Evolutionary conservation across 1,140 invertebrate species (phyloP), one percentile per base, ranked within the genome.

Genomic region (Rhagoletis pomonella): DNA sequence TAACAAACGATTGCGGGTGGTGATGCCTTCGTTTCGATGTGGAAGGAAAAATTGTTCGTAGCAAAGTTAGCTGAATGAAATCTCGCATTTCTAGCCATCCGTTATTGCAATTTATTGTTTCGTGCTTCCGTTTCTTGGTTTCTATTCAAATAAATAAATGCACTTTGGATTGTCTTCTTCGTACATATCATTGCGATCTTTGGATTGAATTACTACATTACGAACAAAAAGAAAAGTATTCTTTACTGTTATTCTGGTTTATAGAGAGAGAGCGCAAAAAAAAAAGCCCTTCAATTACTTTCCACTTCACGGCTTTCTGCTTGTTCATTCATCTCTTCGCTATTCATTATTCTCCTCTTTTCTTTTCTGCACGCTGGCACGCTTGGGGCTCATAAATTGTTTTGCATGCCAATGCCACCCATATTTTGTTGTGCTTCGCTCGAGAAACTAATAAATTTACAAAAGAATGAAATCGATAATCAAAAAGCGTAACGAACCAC

Each of bases 401-500:
- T 81, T 65, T 86, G 85, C 50, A 60, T 86, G 85, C 62, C 85
- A 60, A 62, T 86, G 39, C 62, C 58, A 62, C 58, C 62, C 39
- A 44, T 65, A 62, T 62, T 86, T 62, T 85, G 84, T 86, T 65
- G 58, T 62, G 58, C 59, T 62, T 86, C 50, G 14, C 47, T 81
- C 73, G 73, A 10, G 47, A 81, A 62, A 44, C 62, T 86, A 60
- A 86, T 62, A 67, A 86, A 86, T 62, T 86, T 42, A 67, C 59
- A 86, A 67, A 86, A 69, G 86, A 86, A 86, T 86, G 86, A 86
- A 86, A 86, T 86, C 86, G 60, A 86, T 86, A 86, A 86, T 86
- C 86, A 86, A 86, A 86, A 86, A 69, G 86, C 86, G 86, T 86
- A 86, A 65, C 86, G 29, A 67, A 65, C 29, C 19, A 58, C 64